phyloP scores from a whole-genome alignment of 1,140 invertebrate genomes.

The Drosophila eugracilis region DNA sequence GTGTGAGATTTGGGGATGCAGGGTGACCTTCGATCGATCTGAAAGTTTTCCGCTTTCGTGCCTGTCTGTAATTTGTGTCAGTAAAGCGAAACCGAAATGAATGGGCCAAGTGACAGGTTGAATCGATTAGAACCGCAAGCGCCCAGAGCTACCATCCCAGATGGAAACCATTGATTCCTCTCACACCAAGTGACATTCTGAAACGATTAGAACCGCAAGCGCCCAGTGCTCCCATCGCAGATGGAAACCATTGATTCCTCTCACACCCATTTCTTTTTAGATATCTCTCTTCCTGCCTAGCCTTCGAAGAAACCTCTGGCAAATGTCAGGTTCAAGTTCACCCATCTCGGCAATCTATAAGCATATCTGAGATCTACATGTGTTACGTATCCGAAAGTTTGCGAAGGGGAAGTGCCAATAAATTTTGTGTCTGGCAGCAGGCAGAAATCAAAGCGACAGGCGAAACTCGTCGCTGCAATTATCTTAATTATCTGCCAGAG shows the following conservation, averaged over 20 bases:
- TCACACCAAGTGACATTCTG: conserved; percentile 23
- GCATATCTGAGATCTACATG: not conserved
- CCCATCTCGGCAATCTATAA: not conserved
- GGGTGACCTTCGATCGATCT: conserved; percentile 22
- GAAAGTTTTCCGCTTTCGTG: conserved; percentile 10
- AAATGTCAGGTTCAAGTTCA: conserved; percentile 70
- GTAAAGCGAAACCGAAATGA: conserved; percentile 7
- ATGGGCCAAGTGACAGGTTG: conserved; percentile 23
- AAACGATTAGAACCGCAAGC: conserved; percentile 1
- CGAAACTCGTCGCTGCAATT: conserved; percentile 50
- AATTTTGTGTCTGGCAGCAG: conserved; percentile 22
- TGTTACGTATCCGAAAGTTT: not conserved
- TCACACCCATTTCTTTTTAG: not conserved
- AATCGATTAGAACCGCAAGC: not conserved
- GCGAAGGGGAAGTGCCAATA: conserved; percentile 31
- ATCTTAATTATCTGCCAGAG: conserved; percentile 63
- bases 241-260: not conserved
- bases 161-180: not conserved
- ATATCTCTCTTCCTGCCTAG: not conserved
- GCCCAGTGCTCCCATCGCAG: not conserved
- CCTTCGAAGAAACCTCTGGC: not conserved
- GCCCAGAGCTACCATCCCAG: conserved; percentile 1
- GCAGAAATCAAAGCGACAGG: conserved; percentile 43
- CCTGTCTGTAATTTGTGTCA: conserved; percentile 15
- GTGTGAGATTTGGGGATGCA: not conserved